Conservation (phyloP, 1,140 invertebrate genomes). For the Zaprionus camerounensis region DNA sequence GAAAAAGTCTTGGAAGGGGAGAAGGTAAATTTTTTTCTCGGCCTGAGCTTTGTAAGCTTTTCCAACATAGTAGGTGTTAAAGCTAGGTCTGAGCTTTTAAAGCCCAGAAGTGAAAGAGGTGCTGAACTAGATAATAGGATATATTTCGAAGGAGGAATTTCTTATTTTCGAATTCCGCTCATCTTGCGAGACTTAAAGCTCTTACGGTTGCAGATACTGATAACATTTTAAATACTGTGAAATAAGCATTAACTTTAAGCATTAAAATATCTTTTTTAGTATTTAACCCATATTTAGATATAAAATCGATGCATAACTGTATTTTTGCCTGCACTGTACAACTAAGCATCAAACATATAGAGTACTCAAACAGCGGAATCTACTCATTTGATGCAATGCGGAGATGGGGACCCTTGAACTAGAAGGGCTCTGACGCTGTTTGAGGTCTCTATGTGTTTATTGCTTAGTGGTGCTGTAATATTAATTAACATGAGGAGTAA, state of each 20-base stretch:
- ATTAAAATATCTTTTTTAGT: background rate
- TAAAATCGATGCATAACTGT: no score
- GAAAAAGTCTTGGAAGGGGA: background rate
- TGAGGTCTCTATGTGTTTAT: no score
- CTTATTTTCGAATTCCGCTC: no score
- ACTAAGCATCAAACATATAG: no score
- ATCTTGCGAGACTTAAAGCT: slow-evolving; percentile 9
- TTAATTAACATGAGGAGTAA: background rate
- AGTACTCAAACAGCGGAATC: no score
- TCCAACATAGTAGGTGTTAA: background rate
- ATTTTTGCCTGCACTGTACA: no score
- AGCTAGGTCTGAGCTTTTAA: background rate
- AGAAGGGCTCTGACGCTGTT: no score
- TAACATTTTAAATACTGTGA: background rate
- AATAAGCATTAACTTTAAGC: background rate
- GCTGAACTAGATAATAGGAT: background rate
- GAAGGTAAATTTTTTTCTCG: background rate
- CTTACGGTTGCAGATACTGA: slow-evolving; percentile 2
- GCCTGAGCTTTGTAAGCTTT: background rate
- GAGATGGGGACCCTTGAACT: no score
- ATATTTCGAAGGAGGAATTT: background rate
- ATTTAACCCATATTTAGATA: no score
- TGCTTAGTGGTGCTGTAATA: background rate
- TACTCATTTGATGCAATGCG: no score
- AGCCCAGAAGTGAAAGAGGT: background rate